Percentiles rank a stretch among this genome's conserved stretches.
Conservation (phyloP, 2,797 vertebrate species). For the Pantherophis alleghaniensis region DNA sequence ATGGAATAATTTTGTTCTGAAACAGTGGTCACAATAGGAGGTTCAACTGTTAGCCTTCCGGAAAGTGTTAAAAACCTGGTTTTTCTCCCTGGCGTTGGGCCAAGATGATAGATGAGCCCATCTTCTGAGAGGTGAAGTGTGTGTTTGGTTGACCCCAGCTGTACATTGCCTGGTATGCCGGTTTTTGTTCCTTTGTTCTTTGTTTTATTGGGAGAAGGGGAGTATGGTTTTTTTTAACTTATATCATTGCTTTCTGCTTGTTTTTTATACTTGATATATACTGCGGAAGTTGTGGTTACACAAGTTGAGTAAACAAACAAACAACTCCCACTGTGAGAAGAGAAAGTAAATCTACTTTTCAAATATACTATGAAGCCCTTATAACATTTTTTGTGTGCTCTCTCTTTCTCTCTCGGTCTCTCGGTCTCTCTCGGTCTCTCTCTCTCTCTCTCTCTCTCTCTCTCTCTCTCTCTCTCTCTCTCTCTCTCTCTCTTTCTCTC, state of each 20-base stretch:
- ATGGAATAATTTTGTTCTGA: slow-evolving; percentile 68
- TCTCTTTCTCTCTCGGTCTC: not conserved
- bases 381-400: not conserved
- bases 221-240: not conserved
- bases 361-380: not conserved
- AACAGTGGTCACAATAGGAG: slow-evolving; percentile 71
- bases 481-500: no score
- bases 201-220: not conserved
- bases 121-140: not conserved
- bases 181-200: not conserved
- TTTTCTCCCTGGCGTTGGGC: slow-evolving; percentile 5
- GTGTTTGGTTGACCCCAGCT: not conserved
- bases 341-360: not conserved
- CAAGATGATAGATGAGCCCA: slow-evolving; percentile 29
- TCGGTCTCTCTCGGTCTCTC: not conserved
- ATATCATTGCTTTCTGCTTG: not conserved
- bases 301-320: not conserved
- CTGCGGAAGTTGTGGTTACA: not conserved
- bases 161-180: not conserved
- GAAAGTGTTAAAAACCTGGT: slow-evolving; percentile 36
- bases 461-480: no score
- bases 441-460: no score
- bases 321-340: not conserved
- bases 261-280: not conserved
- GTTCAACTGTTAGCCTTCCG: slow-evolving; percentile 52